Conservation (phyloP, 1,140 invertebrate genomes). For the Polyergus mexicanus region DNA sequence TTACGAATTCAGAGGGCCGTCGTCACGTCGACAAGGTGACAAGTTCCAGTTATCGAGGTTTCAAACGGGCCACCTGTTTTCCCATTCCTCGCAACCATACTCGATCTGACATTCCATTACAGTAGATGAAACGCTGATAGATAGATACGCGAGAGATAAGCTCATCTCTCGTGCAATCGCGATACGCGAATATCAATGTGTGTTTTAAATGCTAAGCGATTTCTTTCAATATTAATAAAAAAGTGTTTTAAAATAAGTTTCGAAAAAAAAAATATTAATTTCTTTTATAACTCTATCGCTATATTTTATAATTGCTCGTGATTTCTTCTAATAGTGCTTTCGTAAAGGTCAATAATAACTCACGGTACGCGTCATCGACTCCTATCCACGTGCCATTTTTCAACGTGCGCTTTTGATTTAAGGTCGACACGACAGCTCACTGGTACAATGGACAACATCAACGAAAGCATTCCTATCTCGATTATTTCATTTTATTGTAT, state of each 20-base stretch:
- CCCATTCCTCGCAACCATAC: conserved; percentile 1
- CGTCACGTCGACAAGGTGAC: conserved; percentile 60
- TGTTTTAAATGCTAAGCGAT: not conserved
- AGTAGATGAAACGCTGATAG: conserved; percentile 42
- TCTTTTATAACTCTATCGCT: not conserved
- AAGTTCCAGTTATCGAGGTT: conserved; percentile 59
- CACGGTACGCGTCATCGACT: conserved; percentile 30
- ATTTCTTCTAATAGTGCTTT: not conserved
- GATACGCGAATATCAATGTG: not conserved
- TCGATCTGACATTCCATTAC: conserved; percentile 34
- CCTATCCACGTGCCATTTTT: conserved; percentile 56
- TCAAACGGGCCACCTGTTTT: conserved; percentile 60
- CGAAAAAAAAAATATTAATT: not conserved
- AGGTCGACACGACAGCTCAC: conserved; percentile 48
- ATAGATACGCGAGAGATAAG: not conserved
- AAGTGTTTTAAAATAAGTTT: not conserved
- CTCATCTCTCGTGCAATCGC: conserved; percentile 2
- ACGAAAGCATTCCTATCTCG: conserved; percentile 48
- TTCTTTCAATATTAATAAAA: not conserved
- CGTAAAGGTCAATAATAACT: conserved; percentile 28
- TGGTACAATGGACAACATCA: conserved; percentile 42
- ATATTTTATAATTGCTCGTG: not conserved
- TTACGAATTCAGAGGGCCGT: conserved; percentile 67
- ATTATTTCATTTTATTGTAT: conserved; percentile 6
- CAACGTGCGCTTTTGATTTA: conserved; percentile 57